phyloP scores from a whole-genome alignment of 64 coral and sea anemone genomes.

The Acropora yongei region DNA sequence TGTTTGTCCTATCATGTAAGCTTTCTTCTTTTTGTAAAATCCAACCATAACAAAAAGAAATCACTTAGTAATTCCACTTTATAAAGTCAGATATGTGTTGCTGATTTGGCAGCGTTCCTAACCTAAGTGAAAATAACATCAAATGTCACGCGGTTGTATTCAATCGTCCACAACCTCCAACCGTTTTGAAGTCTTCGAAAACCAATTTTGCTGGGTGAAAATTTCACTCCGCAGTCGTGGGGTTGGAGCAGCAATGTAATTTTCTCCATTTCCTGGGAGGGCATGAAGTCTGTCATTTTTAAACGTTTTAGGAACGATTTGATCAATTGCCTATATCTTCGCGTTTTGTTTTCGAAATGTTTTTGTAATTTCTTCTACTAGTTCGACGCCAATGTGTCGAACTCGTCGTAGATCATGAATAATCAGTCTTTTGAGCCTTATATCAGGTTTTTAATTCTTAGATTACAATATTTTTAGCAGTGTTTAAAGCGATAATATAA shows the following conservation, averaged over 20 bases:
- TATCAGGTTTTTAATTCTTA: background rate
- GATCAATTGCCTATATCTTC: background rate
- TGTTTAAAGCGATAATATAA: background rate
- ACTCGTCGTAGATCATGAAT: background rate
- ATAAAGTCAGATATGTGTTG: background rate
- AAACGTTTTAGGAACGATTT: background rate
- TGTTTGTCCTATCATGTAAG: background rate
- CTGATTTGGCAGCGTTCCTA: background rate
- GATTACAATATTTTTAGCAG: background rate
- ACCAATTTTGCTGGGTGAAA: conserved; percentile 2
- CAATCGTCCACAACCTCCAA: background rate
- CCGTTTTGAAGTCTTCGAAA: background rate
- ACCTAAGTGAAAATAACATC: conserved; percentile 5
- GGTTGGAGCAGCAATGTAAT: background rate
- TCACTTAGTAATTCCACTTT: background rate
- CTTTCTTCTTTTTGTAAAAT: background rate
- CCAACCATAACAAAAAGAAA: background rate
- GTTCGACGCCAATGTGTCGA: background rate
- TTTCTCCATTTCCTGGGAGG: background rate
- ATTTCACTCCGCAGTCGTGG: background rate
- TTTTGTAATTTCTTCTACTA: background rate
- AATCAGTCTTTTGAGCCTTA: background rate
- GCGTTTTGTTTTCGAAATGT: background rate
- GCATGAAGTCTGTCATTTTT: background rate
- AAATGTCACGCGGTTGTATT: background rate